Percentiles rank a stretch among this genome's conserved stretches.
These are phyloP conservation scores for Diadumene lineata DNA, from an alignment of 92 coral and sea anemone genomes.

Conservation along the genomic window DNA sequence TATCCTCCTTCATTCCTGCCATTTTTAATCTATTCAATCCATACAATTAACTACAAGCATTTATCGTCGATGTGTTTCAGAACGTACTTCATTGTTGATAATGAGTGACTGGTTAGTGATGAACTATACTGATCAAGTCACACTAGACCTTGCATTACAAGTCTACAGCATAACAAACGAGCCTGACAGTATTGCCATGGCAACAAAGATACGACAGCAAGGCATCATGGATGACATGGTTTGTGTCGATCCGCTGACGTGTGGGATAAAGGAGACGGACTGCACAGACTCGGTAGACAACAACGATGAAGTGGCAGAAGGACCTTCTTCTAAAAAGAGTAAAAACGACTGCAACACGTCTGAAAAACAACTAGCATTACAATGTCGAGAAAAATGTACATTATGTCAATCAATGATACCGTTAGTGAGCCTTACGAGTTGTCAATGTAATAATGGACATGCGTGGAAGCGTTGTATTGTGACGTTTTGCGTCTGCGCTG, in stretches of 20 bases:
- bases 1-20: too few relatives aligned
- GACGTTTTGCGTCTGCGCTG: conserved; percentile 30
- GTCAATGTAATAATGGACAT: conserved; percentile 25
- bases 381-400: conserved; percentile 13
- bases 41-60: too few relatives aligned
- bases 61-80: not conserved
- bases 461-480: conserved; percentile 37
- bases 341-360: not conserved
- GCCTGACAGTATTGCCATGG: not conserved
- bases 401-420: conserved; percentile 27
- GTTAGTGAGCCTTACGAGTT: conserved; percentile 17
- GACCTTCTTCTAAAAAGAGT: not conserved
- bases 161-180: conserved; percentile 13
- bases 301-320: not conserved
- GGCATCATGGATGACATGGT: not conserved
- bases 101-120: conserved; percentile 36
- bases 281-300: not conserved
- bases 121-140: conserved; percentile 18
- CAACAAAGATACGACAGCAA: conserved; percentile 15
- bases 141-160: conserved; percentile 26
- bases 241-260: conserved; percentile 1
- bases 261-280: not conserved
- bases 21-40: too few relatives aligned
- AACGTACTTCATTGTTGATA: conserved; percentile 6
- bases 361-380: not conserved